Conservation (phyloP, 1,140 invertebrate genomes). For the Penaeus indicus region DNA sequence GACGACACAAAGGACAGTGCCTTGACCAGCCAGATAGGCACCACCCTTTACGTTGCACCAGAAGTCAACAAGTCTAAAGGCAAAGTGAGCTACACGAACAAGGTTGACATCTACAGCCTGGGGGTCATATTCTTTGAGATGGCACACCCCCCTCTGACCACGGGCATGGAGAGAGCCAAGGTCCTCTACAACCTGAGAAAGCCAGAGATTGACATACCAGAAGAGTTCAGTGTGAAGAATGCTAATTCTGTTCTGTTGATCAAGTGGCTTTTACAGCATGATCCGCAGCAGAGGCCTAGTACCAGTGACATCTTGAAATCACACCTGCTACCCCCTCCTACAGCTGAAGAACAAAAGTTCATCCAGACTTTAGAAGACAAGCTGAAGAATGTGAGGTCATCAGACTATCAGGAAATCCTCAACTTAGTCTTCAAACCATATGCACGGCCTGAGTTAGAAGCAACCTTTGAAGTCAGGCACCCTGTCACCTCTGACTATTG, state of each 20-base stretch:
- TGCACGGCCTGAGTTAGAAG: constrained; percentile 57
- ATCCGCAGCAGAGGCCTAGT: constrained; percentile 84
- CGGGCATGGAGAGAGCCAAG: constrained; percentile 89
- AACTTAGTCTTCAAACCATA: constrained; percentile 62
- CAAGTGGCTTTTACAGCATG: constrained; percentile 87
- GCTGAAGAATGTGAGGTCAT: constrained; percentile 76
- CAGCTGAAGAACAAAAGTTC: constrained; percentile 82
- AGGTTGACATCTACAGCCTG: constrained; percentile 94
- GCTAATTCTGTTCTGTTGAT: constrained; percentile 70
- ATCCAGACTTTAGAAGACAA: constrained; percentile 77
- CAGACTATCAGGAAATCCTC: constrained; percentile 62
- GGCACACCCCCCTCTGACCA: constrained; percentile 85
- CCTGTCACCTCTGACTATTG: constrained; percentile 39
- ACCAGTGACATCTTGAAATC: constrained; percentile 86
- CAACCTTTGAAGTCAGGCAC: constrained; percentile 58
- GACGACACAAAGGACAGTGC: constrained; percentile 62
- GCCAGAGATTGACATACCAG: constrained; percentile 79
- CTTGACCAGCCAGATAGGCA: constrained; percentile 86
- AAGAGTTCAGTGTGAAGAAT: constrained; percentile 74
- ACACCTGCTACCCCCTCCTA: constrained; percentile 82
- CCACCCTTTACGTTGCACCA: constrained; percentile 86
- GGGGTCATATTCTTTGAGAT: constrained; percentile 97
- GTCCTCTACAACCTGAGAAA: constrained; percentile 80
- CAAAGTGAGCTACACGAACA: constrained; percentile 75
- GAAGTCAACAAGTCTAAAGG: constrained; percentile 67